These are phyloP conservation scores for Noctua comes DNA, from an alignment of 2,888 invertebrate species.

Conservation along the genomic window DNA sequence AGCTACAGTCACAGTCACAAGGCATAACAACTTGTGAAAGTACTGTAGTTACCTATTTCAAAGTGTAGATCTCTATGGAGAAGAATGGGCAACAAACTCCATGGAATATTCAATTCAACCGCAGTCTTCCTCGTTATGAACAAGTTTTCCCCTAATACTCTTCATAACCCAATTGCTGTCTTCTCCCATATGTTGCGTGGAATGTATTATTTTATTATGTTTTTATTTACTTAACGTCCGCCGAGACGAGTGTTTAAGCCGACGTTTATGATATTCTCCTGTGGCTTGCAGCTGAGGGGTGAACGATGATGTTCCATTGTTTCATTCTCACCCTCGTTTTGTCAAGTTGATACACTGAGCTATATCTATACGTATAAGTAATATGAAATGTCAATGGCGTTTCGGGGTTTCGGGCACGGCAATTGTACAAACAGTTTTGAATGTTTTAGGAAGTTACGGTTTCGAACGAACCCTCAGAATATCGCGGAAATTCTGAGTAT, in stretches of 20 bases:
- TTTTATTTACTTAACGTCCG: slow-evolving; percentile 89
- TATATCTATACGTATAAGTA: slow-evolving; percentile 61
- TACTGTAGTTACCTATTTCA: too few species aligned
- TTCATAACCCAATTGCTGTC: slow-evolving; percentile 72
- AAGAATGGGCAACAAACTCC: too few species aligned
- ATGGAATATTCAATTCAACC: background rate
- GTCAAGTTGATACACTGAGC: slow-evolving; percentile 81
- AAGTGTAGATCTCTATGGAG: too few species aligned
- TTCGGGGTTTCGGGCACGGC: slow-evolving; percentile 46
- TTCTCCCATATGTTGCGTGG: slow-evolving; percentile 86
- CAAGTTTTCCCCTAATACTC: slow-evolving; percentile 59
- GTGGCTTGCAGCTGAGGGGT: slow-evolving; percentile 85
- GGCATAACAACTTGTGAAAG: too few species aligned
- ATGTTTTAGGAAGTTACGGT: slow-evolving; percentile 15
- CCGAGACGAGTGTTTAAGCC: slow-evolving; percentile 89
- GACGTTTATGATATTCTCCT: slow-evolving; percentile 90
- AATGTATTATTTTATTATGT: slow-evolving; percentile 90
- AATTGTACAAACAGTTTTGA: slow-evolving; percentile 48
- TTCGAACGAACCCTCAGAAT: background rate
- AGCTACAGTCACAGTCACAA: too few species aligned
- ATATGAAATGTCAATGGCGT: slow-evolving; percentile 64
- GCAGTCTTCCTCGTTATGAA: slow-evolving; percentile 43
- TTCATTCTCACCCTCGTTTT: slow-evolving; percentile 86
- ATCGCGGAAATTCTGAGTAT: background rate
- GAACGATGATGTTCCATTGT: slow-evolving; percentile 85